Percentiles rank a stretch among this genome's conserved stretches.
These are phyloP conservation scores for Corydoras maculifer DNA, from an alignment of 2,113 vertebrate species.

Conservation along the genomic window DNA sequence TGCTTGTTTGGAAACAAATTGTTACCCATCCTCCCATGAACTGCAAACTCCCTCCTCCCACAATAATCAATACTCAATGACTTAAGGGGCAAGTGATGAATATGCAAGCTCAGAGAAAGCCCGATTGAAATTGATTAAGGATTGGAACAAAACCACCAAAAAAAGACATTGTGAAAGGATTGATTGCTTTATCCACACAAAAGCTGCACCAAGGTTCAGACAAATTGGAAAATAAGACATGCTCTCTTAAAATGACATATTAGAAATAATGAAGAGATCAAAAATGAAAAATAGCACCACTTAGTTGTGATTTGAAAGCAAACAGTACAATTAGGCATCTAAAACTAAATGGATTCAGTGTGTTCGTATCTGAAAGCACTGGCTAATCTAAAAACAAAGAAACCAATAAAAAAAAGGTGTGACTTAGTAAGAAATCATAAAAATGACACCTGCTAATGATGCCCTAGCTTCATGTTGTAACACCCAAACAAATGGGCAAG, in stretches of 20 bases:
- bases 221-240: conserved; percentile 47
- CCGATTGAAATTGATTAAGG: conserved; percentile 43
- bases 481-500: not conserved
- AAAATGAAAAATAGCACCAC: conserved; percentile 48
- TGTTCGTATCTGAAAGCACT: too few relatives aligned
- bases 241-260: conserved; percentile 44
- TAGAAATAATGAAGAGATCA: conserved; percentile 10
- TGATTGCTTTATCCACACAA: conserved; percentile 31
- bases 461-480: not conserved
- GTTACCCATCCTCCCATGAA: not conserved
- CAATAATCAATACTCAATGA: conserved; percentile 29
- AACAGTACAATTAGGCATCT: too few relatives aligned
- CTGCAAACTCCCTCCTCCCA: not conserved
- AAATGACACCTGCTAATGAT: conserved; percentile 11
- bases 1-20: not conserved
- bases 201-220: conserved; percentile 49
- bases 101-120: conserved; percentile 22
- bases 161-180: conserved; percentile 13
- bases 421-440: conserved; percentile 3
- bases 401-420: conserved; percentile 1
- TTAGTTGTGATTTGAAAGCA: too few relatives aligned
- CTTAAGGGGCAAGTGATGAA: conserved; percentile 35
- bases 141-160: conserved; percentile 2
- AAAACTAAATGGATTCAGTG: too few relatives aligned
- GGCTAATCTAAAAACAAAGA: not conserved